phyloP scores from a whole-genome alignment of 2,888 invertebrate genomes.

The Xylophagus ater region DNA sequence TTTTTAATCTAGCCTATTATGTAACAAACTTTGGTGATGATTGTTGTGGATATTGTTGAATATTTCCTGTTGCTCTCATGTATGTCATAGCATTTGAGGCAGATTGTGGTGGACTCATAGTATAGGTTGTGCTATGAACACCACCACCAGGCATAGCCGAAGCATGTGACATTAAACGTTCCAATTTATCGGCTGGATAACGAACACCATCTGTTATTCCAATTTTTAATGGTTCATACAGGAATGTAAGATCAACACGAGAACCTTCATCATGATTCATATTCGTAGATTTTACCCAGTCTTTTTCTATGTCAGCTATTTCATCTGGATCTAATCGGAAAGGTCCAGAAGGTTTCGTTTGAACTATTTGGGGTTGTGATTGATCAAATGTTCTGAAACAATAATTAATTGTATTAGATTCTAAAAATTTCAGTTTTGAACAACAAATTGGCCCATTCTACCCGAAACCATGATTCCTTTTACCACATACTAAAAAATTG shows the following conservation, averaged over 20 bases:
- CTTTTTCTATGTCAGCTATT: conserved; percentile 54
- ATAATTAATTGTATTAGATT: too few species aligned
- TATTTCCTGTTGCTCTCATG: too few species aligned
- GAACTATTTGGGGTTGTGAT: conserved; percentile 23
- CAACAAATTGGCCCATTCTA: too few species aligned
- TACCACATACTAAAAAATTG: too few species aligned
- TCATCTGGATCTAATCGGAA: conserved; percentile 67
- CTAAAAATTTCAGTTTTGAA: too few species aligned
- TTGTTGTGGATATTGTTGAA: not conserved
- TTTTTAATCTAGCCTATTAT: not conserved
- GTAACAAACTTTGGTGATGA: not conserved
- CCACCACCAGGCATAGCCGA: conserved; percentile 20
- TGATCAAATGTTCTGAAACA: conserved; percentile 34
- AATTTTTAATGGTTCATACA: conserved; percentile 43
- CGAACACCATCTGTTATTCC: conserved; percentile 41
- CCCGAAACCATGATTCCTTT: too few species aligned
- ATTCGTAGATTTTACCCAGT: conserved; percentile 36
- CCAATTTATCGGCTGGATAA: conserved; percentile 37
- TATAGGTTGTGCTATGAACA: conserved; percentile 26
- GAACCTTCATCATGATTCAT: conserved; percentile 38
- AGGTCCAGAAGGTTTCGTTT: conserved; percentile 51
- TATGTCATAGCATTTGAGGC: conserved; percentile 15
- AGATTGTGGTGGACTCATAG: conserved; percentile 29
- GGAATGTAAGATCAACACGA: conserved; percentile 32
- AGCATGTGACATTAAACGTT: conserved; percentile 30